Evolutionary conservation across 2,113 vertebrate genomes (phyloP).

Genomic region (Dicrurus megarhynchus): DNA sequence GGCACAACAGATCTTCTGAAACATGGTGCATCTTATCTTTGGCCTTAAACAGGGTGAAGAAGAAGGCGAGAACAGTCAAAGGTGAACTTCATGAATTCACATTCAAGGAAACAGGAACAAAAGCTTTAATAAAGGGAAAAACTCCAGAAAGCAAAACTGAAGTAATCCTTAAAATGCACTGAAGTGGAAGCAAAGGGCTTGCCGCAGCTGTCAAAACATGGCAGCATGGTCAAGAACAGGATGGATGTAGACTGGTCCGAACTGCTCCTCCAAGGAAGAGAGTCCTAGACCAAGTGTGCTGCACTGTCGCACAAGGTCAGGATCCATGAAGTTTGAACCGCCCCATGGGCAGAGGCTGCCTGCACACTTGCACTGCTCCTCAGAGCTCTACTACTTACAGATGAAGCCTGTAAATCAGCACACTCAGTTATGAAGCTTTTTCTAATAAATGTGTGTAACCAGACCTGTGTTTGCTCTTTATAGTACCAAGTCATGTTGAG

Average conservation of each 20-base stretch:
- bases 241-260: neutral
- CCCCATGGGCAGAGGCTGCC: neutral
- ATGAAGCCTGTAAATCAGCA: neutral
- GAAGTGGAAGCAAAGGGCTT: neutral
- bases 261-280: neutral
- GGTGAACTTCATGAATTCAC: neutral
- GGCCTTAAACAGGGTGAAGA: neutral
- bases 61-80: constrained; percentile 1
- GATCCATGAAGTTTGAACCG: neutral
- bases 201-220: neutral
- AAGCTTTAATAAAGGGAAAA: neutral
- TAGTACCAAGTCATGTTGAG: neutral
- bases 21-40: constrained; percentile 5
- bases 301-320: fast-evolving
- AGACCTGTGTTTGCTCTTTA: neutral
- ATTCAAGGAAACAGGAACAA: neutral
- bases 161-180: neutral
- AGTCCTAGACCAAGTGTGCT: neutral
- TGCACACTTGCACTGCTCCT: neutral
- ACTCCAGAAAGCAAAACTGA: neutral
- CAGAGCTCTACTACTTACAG: neutral
- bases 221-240: neutral
- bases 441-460: neutral
- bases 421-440: neutral
- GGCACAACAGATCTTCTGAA: neutral